phyloP scores from a whole-genome alignment of 2,888 invertebrate species.

The Acrobasis repandana region DNA sequence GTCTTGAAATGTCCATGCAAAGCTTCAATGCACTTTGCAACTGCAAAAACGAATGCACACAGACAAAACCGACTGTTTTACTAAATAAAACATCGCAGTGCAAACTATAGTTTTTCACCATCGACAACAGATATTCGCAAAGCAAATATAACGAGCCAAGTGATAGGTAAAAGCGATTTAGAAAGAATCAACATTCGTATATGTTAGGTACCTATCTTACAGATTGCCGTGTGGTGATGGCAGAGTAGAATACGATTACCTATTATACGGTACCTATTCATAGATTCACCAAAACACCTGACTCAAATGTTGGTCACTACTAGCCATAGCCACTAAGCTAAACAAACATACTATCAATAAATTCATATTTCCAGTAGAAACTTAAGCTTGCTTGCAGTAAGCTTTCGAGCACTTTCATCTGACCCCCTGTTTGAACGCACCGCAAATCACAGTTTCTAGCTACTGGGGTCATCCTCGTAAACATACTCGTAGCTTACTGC shows the following conservation, averaged over 20 bases:
- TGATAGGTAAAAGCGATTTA: background rate
- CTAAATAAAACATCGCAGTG: conserved; percentile 5
- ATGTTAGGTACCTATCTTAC: background rate
- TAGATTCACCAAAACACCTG: too few species aligned
- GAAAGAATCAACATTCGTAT: background rate
- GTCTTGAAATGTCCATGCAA: background rate
- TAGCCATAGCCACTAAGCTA: too few species aligned
- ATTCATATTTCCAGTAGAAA: background rate
- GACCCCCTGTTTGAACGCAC: background rate
- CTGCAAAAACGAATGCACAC: conserved; percentile 20
- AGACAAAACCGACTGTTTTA: background rate
- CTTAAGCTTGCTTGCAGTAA: background rate
- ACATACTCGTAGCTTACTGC: too few species aligned
- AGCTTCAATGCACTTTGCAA: conserved; percentile 16
- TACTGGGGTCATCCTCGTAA: background rate
- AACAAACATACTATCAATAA: too few species aligned
- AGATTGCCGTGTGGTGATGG: too few species aligned
- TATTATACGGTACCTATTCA: too few species aligned
- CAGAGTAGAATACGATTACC: too few species aligned
- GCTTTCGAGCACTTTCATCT: conserved; percentile 9
- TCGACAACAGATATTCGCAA: conserved; percentile 1
- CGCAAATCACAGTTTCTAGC: background rate
- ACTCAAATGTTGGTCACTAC: too few species aligned
- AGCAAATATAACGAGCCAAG: conserved; percentile 2
- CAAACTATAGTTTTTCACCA: conserved; percentile 4